These are phyloP conservation scores for Drosophila ohnishii DNA, from an alignment of 1,140 invertebrate species.

Conservation along the genomic window DNA sequence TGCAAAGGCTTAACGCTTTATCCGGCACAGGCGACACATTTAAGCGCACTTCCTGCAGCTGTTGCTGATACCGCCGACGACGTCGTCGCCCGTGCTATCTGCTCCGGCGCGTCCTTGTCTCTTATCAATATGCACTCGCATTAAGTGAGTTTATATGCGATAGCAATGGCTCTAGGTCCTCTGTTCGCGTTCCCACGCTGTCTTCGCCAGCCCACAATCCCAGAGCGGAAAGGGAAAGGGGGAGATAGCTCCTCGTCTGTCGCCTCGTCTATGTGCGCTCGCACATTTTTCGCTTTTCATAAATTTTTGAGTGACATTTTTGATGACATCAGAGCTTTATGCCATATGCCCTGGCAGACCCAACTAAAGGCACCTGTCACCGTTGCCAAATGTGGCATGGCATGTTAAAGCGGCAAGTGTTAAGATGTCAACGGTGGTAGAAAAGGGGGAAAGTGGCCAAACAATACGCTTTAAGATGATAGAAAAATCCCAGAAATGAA, in stretches of 20 bases:
- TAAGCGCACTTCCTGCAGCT: constrained; percentile 78
- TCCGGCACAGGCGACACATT: constrained; percentile 64
- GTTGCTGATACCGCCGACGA: constrained; percentile 62
- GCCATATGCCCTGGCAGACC: constrained; percentile 59
- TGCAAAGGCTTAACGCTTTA: constrained; percentile 72
- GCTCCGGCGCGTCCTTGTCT: constrained; percentile 44
- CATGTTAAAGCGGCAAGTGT: constrained; percentile 76
- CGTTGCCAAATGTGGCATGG: constrained; percentile 74
- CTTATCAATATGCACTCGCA: constrained; percentile 76
- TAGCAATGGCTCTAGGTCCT: constrained; percentile 44
- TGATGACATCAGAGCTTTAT: constrained; percentile 78
- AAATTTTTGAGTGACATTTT: constrained; percentile 81
- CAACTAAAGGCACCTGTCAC: constrained; percentile 81
- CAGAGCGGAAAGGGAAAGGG: not conserved
- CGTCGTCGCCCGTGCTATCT: not conserved
- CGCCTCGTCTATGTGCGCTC: constrained; percentile 45
- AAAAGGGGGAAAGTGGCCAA: constrained; percentile 15
- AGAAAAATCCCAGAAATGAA: constrained; percentile 9
- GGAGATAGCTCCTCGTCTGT: constrained; percentile 4
- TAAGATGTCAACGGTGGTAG: constrained; percentile 71
- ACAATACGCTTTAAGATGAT: constrained; percentile 34
- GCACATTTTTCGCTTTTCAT: constrained; percentile 69
- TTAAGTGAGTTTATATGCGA: constrained; percentile 73
- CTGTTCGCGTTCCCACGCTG: constrained; percentile 46
- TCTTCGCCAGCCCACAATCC: constrained; percentile 9